Evolutionary conservation across 2,797 vertebrate genomes (phyloP).

Genomic region (Hemitrygon akajei): DNA sequence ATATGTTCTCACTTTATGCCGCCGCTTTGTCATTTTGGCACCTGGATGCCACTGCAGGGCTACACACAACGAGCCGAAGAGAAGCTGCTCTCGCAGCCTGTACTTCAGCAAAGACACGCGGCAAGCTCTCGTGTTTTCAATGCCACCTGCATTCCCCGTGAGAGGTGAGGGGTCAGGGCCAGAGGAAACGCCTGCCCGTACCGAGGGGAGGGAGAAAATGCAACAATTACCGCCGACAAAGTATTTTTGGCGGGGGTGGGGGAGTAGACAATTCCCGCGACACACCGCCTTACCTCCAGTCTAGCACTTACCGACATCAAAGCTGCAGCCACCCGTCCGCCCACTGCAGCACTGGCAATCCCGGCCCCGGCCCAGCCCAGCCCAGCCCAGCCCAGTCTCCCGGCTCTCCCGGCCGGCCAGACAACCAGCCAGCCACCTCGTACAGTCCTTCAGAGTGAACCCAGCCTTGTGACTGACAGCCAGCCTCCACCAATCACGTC

Average conservation of each 20-base stretch:
- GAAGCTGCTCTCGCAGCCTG: not conserved
- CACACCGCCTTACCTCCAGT: not conserved
- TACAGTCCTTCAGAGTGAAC: too few species aligned
- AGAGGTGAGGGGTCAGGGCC: not conserved
- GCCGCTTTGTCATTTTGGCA: constrained; percentile 1
- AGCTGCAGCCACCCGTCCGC: not conserved
- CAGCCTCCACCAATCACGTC: not conserved
- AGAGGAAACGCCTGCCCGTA: too few species aligned
- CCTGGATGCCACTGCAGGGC: not conserved
- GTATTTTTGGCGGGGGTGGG: too few species aligned
- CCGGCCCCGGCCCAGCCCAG: not conserved
- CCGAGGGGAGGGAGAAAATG: not conserved
- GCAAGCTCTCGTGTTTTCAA: not conserved
- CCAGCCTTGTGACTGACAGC: not conserved
- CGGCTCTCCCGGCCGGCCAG: too few species aligned
- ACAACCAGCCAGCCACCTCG: too few species aligned
- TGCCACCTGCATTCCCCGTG: not conserved
- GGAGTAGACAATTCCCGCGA: not conserved
- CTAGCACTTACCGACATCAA: not conserved
- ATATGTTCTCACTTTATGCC: not conserved
- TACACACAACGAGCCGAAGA: not conserved
- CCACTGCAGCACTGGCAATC: not conserved
- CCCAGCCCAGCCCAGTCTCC: too few species aligned
- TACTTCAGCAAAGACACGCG: not conserved
- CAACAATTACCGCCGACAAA: not conserved